Conservation (phyloP, 2,113 vertebrate species). For the Tyrannus savana region DNA sequence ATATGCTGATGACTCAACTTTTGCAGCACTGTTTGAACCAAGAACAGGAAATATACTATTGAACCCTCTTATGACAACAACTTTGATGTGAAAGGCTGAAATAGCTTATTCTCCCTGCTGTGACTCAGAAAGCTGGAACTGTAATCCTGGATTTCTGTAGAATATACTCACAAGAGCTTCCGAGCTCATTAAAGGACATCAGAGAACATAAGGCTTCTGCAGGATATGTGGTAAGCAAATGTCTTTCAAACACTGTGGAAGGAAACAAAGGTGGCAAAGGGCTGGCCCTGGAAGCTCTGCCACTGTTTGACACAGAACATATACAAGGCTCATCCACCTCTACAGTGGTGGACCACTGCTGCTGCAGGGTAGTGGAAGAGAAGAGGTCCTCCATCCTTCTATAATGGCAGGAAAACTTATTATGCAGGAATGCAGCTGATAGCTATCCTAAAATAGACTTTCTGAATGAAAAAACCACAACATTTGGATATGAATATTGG, state of each 20-base stretch:
- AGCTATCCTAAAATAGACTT: not conserved
- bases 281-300: not conserved
- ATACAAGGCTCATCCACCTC: not conserved
- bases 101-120: not conserved
- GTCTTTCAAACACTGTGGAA: not conserved
- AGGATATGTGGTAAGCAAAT: not conserved
- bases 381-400: not conserved
- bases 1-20: slow-evolving; percentile 48
- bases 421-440: not conserved
- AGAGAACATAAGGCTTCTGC: not conserved
- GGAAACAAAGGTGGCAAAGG: not conserved
- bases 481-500: not conserved
- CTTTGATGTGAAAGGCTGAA: not conserved
- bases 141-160: not conserved
- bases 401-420: not conserved
- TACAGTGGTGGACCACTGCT: accelerated
- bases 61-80: not conserved
- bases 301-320: accelerated
- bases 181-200: not conserved
- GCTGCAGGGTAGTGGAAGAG: accelerated
- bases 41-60: slow-evolving; percentile 43
- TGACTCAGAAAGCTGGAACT: not conserved
- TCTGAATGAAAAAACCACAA: not conserved
- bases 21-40: not conserved
- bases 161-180: not conserved